Conservation (phyloP, 2,888 invertebrate species). For the Drosophila macrospina region DNA sequence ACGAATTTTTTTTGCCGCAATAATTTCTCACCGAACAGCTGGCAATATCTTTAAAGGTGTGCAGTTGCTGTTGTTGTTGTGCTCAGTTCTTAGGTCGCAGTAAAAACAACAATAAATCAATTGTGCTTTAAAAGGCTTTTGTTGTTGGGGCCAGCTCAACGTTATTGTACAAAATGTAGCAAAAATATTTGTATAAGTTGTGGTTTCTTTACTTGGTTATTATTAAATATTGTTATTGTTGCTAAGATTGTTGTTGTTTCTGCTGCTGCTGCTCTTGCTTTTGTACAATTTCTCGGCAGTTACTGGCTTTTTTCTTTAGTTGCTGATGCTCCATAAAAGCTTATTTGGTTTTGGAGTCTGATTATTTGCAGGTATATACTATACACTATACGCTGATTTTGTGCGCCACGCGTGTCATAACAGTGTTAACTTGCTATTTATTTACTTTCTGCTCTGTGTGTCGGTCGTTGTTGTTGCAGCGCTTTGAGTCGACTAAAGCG, state of each 20-base stretch:
- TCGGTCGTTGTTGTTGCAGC: constrained; percentile 44
- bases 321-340: constrained; percentile 39
- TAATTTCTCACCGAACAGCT: constrained; percentile 64
- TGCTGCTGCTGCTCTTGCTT: constrained; percentile 24
- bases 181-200: constrained; percentile 50
- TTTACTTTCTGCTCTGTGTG: constrained; percentile 39
- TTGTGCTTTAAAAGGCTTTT: constrained; percentile 44
- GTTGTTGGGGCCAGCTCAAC: neutral
- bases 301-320: neutral
- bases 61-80: constrained; percentile 24
- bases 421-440: constrained; percentile 41
- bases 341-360: constrained; percentile 5
- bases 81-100: neutral
- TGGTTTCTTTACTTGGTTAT: constrained; percentile 21
- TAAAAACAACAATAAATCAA: constrained; percentile 65
- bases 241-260: constrained; percentile 6
- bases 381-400: constrained; percentile 21
- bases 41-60: constrained; percentile 42
- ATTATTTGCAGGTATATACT: neutral
- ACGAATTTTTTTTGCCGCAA: constrained; percentile 21
- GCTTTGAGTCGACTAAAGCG: constrained; percentile 48
- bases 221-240: constrained; percentile 8
- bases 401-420: constrained; percentile 53
- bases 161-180: constrained; percentile 39
- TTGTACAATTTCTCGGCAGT: constrained; percentile 28